Conservation (phyloP, 2,113 vertebrate genomes). For the Pelmatolapia mariae region DNA sequence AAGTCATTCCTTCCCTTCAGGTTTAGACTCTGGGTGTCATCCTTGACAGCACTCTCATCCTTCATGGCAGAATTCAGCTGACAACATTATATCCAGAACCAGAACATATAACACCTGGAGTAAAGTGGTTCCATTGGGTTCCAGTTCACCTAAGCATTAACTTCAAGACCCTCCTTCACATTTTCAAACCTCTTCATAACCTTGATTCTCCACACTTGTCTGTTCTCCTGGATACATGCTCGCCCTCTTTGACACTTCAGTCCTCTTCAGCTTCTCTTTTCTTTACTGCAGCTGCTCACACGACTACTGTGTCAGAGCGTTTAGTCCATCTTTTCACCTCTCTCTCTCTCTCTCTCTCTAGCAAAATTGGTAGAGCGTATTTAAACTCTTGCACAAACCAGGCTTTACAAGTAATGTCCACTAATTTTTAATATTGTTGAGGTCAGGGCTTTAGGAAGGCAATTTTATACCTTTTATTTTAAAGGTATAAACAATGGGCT, state of each 20-base stretch:
- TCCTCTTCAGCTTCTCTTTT: neutral
- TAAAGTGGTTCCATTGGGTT: neutral
- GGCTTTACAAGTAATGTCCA: neutral
- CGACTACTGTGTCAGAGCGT: accelerated
- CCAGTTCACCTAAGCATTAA: neutral
- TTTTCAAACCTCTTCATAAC: neutral
- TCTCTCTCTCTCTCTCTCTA: neutral
- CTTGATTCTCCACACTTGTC: neutral
- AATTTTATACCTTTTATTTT: neutral
- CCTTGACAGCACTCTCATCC: accelerated
- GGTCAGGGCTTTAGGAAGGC: neutral
- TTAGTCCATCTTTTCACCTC: neutral
- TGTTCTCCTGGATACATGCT: neutral
- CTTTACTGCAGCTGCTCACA: neutral
- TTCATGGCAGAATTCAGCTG: neutral
- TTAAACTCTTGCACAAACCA: neutral
- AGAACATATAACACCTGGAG: neutral
- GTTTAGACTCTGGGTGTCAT: neutral
- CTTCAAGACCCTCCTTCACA: neutral
- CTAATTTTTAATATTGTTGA: neutral
- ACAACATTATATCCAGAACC: neutral
- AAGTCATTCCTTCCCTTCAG: neutral
- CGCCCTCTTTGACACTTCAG: neutral
- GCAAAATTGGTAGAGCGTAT: neutral
- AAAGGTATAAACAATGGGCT: neutral